Percentiles rank a stretch among this genome's conserved stretches.
phyloP scores from a whole-genome alignment of 2,797 vertebrate genomes.

The Euphonia xanthogaster region DNA sequence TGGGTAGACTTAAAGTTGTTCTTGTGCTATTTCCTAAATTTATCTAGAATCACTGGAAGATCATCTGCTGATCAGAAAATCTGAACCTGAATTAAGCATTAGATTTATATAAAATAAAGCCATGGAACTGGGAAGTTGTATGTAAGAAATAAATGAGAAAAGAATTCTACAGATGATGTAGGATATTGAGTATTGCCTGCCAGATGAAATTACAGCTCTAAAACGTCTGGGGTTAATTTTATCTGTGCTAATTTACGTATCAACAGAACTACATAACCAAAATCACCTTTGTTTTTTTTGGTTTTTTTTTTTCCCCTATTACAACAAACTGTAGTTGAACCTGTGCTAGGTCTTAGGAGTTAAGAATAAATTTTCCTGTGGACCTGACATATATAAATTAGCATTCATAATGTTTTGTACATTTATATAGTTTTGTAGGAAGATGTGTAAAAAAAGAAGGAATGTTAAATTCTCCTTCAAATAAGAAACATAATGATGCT shows the following conservation, averaged over 20 bases:
- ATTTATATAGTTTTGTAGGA: background rate
- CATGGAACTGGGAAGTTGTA: background rate
- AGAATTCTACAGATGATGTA: background rate
- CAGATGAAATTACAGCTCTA: background rate
- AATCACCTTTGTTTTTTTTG: background rate
- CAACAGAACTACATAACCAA: background rate
- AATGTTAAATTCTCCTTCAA: background rate
- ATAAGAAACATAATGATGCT: background rate
- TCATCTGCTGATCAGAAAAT: background rate
- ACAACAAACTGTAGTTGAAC: background rate
- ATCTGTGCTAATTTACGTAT: background rate
- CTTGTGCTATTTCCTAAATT: background rate
- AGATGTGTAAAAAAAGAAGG: background rate
- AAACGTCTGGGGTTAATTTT: background rate
- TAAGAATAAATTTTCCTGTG: background rate
- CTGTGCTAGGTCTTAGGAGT: background rate
- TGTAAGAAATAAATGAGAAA: background rate
- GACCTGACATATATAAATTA: background rate
- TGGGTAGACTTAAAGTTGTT: background rate
- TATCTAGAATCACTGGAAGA: background rate
- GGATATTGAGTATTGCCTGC: background rate
- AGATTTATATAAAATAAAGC: background rate
- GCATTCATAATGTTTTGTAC: background rate
- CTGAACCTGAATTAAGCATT: background rate
- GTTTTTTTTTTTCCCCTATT: background rate